These are phyloP conservation scores for Paradisaea rubra DNA, from an alignment of 2,113 vertebrate species.

Conservation along the genomic window DNA sequence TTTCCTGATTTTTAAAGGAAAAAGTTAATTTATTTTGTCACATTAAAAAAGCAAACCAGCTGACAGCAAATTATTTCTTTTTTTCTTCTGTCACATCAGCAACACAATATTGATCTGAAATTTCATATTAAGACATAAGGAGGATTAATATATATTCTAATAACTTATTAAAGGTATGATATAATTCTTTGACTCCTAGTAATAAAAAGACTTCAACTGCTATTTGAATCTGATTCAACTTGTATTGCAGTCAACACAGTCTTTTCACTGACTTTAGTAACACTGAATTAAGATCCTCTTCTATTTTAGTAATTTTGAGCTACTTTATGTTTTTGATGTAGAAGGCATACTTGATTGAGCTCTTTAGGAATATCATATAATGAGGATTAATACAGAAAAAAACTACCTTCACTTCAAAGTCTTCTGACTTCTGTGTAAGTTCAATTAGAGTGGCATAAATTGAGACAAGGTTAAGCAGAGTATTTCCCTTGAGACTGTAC, in stretches of 20 bases:
- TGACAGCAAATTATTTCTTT: not conserved
- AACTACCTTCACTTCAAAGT: conserved; percentile 87
- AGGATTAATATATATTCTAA: not conserved
- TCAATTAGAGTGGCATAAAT: conserved; percentile 83
- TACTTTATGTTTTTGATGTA: conserved; percentile 7
- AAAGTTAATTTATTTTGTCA: not conserved
- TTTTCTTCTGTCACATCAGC: not conserved
- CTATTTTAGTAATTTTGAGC: not conserved
- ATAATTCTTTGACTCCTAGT: not conserved
- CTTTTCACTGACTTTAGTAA: not conserved
- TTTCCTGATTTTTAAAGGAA: not conserved
- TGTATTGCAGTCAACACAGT: not conserved
- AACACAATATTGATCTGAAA: not conserved
- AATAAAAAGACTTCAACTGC: not conserved
- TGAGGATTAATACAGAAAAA: not conserved
- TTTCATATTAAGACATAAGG: not conserved
- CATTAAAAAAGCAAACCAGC: not conserved
- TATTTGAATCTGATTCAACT: not conserved
- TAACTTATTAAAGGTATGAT: not conserved
- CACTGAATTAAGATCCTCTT: not conserved
- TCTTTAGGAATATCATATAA: not conserved
- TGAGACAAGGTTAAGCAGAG: conserved; percentile 78
- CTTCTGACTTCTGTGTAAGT: conserved; percentile 77
- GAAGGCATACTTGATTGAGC: not conserved
- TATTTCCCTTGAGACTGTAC: conserved; percentile 75